These are phyloP conservation scores for Eupithecia subfuscata DNA, from an alignment of 2,888 invertebrate genomes.

Conservation along the genomic window DNA sequence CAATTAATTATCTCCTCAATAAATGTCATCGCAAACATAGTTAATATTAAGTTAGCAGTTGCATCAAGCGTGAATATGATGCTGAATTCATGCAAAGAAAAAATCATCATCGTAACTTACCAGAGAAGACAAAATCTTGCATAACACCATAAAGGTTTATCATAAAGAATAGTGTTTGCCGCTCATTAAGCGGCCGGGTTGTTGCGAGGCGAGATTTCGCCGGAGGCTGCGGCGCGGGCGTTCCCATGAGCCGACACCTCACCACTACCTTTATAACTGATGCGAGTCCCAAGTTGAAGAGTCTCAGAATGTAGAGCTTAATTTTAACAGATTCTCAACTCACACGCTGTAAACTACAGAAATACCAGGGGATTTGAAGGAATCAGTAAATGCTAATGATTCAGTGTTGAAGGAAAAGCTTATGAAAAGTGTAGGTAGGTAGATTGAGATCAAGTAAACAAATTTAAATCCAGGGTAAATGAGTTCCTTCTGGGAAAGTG, in stretches of 20 bases:
- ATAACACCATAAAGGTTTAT: constrained; percentile 5
- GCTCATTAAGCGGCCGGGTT: constrained; percentile 61
- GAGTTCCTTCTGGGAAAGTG: too few species aligned
- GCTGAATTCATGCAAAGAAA: background rate
- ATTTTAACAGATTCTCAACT: too few species aligned
- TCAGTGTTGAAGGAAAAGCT: background rate
- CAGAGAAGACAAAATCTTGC: constrained; percentile 4
- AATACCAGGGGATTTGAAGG: background rate
- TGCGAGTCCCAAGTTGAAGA: background rate
- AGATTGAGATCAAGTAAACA: background rate
- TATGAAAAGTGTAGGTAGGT: background rate
- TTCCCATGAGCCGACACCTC: constrained; percentile 57
- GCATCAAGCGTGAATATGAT: background rate
- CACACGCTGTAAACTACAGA: background rate
- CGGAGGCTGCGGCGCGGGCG: constrained; percentile 62
- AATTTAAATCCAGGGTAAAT: too few species aligned
- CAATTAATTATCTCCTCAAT: background rate
- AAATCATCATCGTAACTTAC: background rate
- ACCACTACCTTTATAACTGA: constrained; percentile 54
- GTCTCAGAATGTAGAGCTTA: background rate
- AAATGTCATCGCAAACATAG: background rate
- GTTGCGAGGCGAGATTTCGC: constrained; percentile 71
- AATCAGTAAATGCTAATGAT: background rate
- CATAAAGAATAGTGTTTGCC: constrained; percentile 49
- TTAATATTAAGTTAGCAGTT: background rate